Evolutionary conservation across 2,797 vertebrate genomes (phyloP).

Genomic region (Xenentodon cancila): DNA sequence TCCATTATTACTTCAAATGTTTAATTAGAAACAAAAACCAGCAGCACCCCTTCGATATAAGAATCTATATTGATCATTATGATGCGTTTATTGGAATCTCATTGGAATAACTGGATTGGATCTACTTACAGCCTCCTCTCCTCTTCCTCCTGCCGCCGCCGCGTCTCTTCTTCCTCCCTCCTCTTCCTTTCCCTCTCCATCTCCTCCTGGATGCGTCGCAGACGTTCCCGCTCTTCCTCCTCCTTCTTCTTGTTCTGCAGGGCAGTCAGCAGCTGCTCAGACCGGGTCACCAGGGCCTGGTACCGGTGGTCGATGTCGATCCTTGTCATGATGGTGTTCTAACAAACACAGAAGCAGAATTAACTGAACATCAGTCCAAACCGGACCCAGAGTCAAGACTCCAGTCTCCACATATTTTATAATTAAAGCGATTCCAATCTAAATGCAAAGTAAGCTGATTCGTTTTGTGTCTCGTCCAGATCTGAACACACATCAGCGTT

Average conservation of each 20-base stretch:
- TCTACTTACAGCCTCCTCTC: slow-evolving; percentile 87
- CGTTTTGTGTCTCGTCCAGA: too few species aligned
- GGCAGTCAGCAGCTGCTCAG: slow-evolving; percentile 88
- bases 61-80: too few species aligned
- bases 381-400: too few species aligned
- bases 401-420: too few species aligned
- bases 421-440: too few species aligned
- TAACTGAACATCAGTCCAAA: not conserved
- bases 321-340: slow-evolving; percentile 89
- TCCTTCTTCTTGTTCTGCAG: slow-evolving; percentile 95
- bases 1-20: too few species aligned
- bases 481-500: too few species aligned
- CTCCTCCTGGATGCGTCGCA: slow-evolving; percentile 92
- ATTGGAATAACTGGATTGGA: too few species aligned
- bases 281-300: slow-evolving; percentile 87
- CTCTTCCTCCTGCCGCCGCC: slow-evolving; percentile 88
- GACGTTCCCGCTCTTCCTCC: slow-evolving; percentile 92
- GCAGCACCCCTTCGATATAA: too few species aligned
- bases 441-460: too few species aligned
- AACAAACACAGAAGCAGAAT: not conserved
- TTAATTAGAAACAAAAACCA: too few species aligned
- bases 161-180: slow-evolving; percentile 88
- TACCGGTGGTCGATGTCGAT: slow-evolving; percentile 91
- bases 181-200: slow-evolving; percentile 92
- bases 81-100: too few species aligned